phyloP scores from a whole-genome alignment of 1,140 invertebrate species.

The Trachymyrmex septentrionalis region DNA sequence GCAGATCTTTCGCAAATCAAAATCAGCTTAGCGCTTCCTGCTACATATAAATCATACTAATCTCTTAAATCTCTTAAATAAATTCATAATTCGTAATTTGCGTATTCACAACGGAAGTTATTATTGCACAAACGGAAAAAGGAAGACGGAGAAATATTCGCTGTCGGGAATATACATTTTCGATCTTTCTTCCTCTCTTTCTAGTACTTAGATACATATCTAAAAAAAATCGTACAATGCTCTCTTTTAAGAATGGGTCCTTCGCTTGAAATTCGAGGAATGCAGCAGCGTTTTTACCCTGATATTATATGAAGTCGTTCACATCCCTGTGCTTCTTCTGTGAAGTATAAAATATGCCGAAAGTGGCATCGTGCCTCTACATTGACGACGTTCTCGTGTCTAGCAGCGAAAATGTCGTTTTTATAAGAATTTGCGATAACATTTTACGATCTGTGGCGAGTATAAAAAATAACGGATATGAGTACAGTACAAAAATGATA shows the following conservation, averaged over 20 bases:
- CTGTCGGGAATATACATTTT: constrained; percentile 64
- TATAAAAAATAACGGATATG: not conserved
- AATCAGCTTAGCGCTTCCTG: constrained; percentile 61
- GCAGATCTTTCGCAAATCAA: constrained; percentile 48
- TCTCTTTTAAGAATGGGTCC: constrained; percentile 48
- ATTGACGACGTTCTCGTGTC: not conserved
- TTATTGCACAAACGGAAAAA: constrained; percentile 64
- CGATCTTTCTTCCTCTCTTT: constrained; percentile 49
- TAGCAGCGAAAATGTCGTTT: not conserved
- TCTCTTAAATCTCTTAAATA: not conserved
- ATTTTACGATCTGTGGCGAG: not conserved
- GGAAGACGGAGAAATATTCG: constrained; percentile 26
- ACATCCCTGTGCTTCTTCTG: not conserved
- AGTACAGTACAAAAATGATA: not conserved
- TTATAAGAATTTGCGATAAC: not conserved
- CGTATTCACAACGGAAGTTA: constrained; percentile 3
- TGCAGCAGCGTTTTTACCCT: constrained; percentile 26
- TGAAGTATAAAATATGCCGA: constrained; percentile 13
- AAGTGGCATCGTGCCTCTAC: not conserved
- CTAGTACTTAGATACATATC: constrained; percentile 45
- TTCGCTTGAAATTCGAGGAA: constrained; percentile 17
- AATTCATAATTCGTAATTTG: not conserved
- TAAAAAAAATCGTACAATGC: constrained; percentile 64
- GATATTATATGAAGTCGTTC: constrained; percentile 43
- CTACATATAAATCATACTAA: not conserved